Percentiles rank a stretch among this genome's conserved stretches.
Evolutionary conservation across 2,888 invertebrate genomes (phyloP).

Genomic region (Amblyjoppa proteus): DNA sequence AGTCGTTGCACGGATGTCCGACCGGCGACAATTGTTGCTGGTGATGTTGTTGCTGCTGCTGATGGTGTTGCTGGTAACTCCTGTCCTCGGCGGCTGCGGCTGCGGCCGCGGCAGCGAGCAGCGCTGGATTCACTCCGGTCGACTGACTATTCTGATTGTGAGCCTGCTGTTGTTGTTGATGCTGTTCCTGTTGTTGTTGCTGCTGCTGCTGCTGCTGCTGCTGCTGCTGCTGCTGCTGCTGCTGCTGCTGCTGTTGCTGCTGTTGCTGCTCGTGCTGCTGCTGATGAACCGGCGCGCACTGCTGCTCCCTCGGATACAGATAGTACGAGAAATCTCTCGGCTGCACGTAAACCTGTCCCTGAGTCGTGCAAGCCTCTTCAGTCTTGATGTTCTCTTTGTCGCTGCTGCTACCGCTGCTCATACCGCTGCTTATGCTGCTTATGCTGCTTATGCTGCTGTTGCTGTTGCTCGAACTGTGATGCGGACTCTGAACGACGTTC

Average conservation of each 20-base stretch:
- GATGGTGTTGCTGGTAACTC: constrained; percentile 71
- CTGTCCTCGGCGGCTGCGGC: constrained; percentile 82
- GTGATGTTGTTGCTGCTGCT: constrained; percentile 70
- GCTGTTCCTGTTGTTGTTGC: constrained; percentile 68
- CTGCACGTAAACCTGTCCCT: constrained; percentile 67
- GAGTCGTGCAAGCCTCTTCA: constrained; percentile 70
- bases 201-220: constrained; percentile 61
- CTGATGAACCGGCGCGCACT: constrained; percentile 59
- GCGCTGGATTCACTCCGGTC: constrained; percentile 77
- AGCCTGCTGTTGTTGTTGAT: constrained; percentile 65
- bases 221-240: constrained; percentile 72
- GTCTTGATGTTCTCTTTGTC: constrained; percentile 81
- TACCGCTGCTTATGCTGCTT: constrained; percentile 73
- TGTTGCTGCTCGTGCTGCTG: constrained; percentile 67
- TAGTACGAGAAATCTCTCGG: constrained; percentile 83
- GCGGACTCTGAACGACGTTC: constrained; percentile 26
- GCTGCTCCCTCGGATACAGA: constrained; percentile 80
- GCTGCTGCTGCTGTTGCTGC: constrained; percentile 64
- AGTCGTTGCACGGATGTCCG: constrained; percentile 57
- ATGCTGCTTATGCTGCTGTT: constrained; percentile 77
- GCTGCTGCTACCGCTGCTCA: constrained; percentile 67
- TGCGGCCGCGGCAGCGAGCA: constrained; percentile 83
- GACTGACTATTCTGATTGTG: constrained; percentile 41
- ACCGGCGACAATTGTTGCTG: constrained; percentile 69
- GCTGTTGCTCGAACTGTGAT: constrained; percentile 66